Conservation (phyloP, 2,797 vertebrate genomes). For the Odontamblyopus rebecca region DNA sequence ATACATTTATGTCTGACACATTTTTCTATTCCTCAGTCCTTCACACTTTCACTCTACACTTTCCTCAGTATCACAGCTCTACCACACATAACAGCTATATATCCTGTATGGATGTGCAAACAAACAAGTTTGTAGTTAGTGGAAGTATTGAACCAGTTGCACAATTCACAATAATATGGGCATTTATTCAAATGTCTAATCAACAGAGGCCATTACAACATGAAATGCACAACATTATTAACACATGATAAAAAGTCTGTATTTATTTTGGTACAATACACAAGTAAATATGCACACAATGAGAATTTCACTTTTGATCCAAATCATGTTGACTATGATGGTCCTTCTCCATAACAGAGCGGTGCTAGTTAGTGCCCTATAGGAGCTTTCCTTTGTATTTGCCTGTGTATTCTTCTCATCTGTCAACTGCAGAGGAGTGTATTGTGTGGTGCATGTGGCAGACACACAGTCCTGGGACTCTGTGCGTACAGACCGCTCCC, state of each 20-base stretch:
- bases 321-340: neutral
- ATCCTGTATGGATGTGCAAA: neutral
- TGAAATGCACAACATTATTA: neutral
- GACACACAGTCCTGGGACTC: slow-evolving; percentile 61
- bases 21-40: slow-evolving; percentile 61
- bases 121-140: too few species aligned
- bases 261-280: neutral
- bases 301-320: neutral
- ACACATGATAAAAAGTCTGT: neutral
- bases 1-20: neutral
- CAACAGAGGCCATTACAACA: neutral
- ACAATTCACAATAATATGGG: neutral
- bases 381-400: slow-evolving; percentile 15
- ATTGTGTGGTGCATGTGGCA: slow-evolving; percentile 46
- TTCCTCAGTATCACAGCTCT: slow-evolving; percentile 37
- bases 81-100: slow-evolving; percentile 6
- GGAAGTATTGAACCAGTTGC: neutral
- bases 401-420: slow-evolving; percentile 26
- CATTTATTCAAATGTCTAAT: neutral
- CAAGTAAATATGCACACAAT: neutral
- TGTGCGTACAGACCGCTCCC: slow-evolving; percentile 57
- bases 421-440: slow-evolving; percentile 6
- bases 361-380: neutral
- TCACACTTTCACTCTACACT: slow-evolving; percentile 45
- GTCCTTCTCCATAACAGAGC: neutral